Evolutionary conservation across 2,888 invertebrate genomes (phyloP).

Genomic region (Cheilosia impressa): DNA sequence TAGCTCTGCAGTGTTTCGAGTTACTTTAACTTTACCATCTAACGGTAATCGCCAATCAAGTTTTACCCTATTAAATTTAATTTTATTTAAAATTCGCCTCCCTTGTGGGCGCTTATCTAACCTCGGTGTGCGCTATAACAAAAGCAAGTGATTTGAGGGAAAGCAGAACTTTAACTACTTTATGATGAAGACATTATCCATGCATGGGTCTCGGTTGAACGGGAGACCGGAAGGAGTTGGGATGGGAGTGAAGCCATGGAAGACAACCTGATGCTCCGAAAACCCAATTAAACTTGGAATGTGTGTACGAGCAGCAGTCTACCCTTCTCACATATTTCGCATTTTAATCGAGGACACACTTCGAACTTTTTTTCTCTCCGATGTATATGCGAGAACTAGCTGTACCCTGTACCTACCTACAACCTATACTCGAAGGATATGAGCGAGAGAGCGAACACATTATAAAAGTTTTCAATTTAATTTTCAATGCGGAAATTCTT

Average conservation of each 20-base stretch:
- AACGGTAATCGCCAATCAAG: conserved; percentile 73
- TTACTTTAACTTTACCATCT: conserved; percentile 45
- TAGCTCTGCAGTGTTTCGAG: conserved; percentile 46
- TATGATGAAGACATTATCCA: conserved; percentile 73
- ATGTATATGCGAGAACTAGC: not conserved
- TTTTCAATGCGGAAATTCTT: conserved; percentile 73
- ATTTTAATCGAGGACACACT: conserved; percentile 74
- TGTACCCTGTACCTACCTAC: no score
- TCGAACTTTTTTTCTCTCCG: conserved; percentile 60
- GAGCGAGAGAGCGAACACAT: conserved; percentile 36
- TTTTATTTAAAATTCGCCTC: conserved; percentile 55
- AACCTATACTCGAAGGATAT: conserved; percentile 40
- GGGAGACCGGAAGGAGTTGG: not conserved
- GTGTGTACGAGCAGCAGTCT: conserved; percentile 56
- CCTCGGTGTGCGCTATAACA: conserved; percentile 32
- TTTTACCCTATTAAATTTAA: conserved; percentile 58
- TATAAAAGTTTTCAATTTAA: conserved; percentile 75
- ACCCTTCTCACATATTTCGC: conserved; percentile 65
- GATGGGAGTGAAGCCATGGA: conserved; percentile 37
- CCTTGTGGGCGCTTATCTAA: conserved; percentile 39
- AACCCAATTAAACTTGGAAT: conserved; percentile 75
- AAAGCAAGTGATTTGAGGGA: conserved; percentile 63
- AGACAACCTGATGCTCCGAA: conserved; percentile 75
- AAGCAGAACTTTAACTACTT: conserved; percentile 68
- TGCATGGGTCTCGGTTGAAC: conserved; percentile 54